Conservation (phyloP, 1,140 invertebrate genomes). For the Drosophila navojoa region DNA sequence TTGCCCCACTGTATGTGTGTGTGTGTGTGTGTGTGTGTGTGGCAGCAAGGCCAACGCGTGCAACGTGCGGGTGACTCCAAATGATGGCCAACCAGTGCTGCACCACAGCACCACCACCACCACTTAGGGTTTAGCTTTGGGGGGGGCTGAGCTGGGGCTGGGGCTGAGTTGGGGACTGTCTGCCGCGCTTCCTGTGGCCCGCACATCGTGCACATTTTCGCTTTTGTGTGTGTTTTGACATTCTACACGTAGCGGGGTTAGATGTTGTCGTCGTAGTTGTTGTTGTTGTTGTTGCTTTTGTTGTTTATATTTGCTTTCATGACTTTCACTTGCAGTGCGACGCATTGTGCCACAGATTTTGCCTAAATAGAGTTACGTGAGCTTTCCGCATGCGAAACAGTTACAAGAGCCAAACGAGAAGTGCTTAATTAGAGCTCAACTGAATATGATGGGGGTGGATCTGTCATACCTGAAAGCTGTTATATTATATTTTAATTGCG, state of each 20-base stretch:
- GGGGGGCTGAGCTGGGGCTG: neutral
- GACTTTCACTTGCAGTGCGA: slow-evolving; percentile 46
- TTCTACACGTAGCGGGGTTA: slow-evolving; percentile 26
- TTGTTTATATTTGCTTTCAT: slow-evolving; percentile 22
- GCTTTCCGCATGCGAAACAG: neutral
- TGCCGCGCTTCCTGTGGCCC: slow-evolving; percentile 38
- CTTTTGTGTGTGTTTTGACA: slow-evolving; percentile 39
- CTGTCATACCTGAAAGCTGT: neutral
- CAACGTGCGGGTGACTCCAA: slow-evolving; percentile 4
- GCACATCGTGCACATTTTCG: slow-evolving; percentile 40
- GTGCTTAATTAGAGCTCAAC: slow-evolving; percentile 39
- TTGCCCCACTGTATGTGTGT: slow-evolving; percentile 16
- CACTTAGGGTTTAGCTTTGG: neutral
- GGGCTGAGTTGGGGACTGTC: slow-evolving; percentile 8
- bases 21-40: neutral
- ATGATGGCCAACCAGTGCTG: slow-evolving; percentile 4
- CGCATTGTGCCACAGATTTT: slow-evolving; percentile 40
- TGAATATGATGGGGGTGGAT: neutral
- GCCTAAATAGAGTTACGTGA: too few species aligned
- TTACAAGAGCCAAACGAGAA: slow-evolving; percentile 5
- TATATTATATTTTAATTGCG: slow-evolving; percentile 35
- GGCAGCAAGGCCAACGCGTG: slow-evolving; percentile 38
- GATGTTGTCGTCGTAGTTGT: slow-evolving; percentile 4
- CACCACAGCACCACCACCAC: slow-evolving; percentile 10
- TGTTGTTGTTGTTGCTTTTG: slow-evolving; percentile 11